Conservation (phyloP, 2,113 vertebrate species). For the Odontesthes bonariensis region DNA sequence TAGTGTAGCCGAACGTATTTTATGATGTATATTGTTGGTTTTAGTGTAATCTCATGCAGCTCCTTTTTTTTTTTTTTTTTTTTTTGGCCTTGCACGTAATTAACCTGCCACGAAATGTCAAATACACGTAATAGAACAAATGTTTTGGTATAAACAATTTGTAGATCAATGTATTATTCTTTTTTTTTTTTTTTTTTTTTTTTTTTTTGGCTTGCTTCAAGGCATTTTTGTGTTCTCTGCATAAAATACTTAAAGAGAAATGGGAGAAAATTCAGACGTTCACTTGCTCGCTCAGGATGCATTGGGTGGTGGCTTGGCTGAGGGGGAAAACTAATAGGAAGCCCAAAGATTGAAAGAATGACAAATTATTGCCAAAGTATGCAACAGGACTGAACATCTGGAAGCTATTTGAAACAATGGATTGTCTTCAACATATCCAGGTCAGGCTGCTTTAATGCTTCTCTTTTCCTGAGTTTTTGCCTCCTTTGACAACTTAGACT, state of each 20-base stretch:
- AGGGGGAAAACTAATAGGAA: conserved; percentile 43
- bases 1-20: conserved; percentile 10
- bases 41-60: conserved; percentile 23
- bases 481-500: conserved; percentile 7
- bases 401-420: conserved; percentile 68
- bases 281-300: conserved; percentile 29
- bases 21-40: conserved; percentile 15
- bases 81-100: not conserved
- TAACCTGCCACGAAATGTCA: conserved; percentile 45
- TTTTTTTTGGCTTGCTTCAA: conserved; percentile 5
- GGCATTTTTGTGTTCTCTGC: not conserved
- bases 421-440: conserved; percentile 57
- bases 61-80: too few relatives aligned
- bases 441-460: conserved; percentile 41
- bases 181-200: not conserved
- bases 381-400: conserved; percentile 63
- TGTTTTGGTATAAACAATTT: conserved; percentile 27
- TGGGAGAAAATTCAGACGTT: conserved; percentile 30
- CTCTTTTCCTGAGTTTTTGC: conserved; percentile 22
- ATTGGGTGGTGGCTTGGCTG: conserved; percentile 61
- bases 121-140: too few relatives aligned
- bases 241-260: conserved; percentile 24
- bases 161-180: not conserved
- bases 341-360: conserved; percentile 62
- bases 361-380: conserved; percentile 60